Evolutionary conservation across 2,113 vertebrate genomes (phyloP).

Genomic region (Taurulus bubalis): DNA sequence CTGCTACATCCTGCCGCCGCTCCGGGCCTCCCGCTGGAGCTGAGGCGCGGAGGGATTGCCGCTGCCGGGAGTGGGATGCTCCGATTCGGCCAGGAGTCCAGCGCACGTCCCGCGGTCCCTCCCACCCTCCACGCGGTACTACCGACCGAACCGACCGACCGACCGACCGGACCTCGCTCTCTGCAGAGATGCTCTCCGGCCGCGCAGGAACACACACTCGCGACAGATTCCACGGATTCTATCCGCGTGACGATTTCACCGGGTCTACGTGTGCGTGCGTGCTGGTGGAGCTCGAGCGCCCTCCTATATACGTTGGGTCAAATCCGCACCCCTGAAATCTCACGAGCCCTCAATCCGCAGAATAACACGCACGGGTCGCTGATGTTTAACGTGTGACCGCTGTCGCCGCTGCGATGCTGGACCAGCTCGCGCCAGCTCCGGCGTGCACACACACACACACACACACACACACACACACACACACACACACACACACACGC

Average conservation of each 20-base stretch:
- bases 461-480: not conserved
- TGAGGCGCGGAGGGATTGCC: slow-evolving; percentile 59
- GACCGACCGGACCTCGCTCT: slow-evolving; percentile 46
- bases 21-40: slow-evolving; percentile 75
- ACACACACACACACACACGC: not conserved
- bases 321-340: slow-evolving; percentile 48
- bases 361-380: slow-evolving; percentile 24
- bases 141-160: slow-evolving; percentile 2
- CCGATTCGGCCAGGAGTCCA: slow-evolving; percentile 51
- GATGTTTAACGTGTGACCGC: slow-evolving; percentile 58
- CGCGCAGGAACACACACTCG: slow-evolving; percentile 47
- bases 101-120: slow-evolving; percentile 20
- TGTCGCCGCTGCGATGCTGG: slow-evolving; percentile 43
- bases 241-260: slow-evolving; percentile 69
- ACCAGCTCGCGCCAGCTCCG: slow-evolving; percentile 52
- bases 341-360: slow-evolving; percentile 59
- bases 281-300: slow-evolving; percentile 66
- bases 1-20: slow-evolving; percentile 77
- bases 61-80: slow-evolving; percentile 55
- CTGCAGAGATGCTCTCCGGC: slow-evolving; percentile 45
- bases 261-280: slow-evolving; percentile 67
- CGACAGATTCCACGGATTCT: slow-evolving; percentile 63
- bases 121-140: not conserved
- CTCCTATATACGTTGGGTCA: slow-evolving; percentile 61
- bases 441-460: slow-evolving; percentile 3